These are phyloP conservation scores for Molorchus minor DNA, from an alignment of 2,888 invertebrate genomes.

Conservation along the genomic window DNA sequence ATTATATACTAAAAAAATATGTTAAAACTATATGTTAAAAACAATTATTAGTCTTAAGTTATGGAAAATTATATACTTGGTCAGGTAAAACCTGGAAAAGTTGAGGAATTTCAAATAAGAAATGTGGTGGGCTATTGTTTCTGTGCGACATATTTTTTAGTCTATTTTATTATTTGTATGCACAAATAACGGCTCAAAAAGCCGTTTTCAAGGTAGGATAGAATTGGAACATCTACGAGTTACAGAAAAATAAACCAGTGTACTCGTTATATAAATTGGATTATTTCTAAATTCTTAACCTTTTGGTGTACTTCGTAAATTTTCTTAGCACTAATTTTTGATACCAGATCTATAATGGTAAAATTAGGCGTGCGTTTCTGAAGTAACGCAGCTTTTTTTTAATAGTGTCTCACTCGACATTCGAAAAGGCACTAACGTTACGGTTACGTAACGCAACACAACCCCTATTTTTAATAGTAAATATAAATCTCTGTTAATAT, in stretches of 20 bases:
- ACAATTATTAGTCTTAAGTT: too few species aligned
- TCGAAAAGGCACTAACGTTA: slow-evolving; percentile 64
- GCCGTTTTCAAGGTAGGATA: too few species aligned
- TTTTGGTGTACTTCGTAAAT: slow-evolving; percentile 25
- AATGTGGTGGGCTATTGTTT: too few species aligned
- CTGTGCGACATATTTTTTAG: too few species aligned
- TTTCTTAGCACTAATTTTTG: slow-evolving; percentile 39
- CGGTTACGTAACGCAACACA: slow-evolving; percentile 59
- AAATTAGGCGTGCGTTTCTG: slow-evolving; percentile 34
- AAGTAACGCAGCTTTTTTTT: slow-evolving; percentile 33
- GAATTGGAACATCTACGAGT: too few species aligned
- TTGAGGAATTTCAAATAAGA: too few species aligned
- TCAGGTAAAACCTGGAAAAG: too few species aligned
- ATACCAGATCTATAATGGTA: slow-evolving; percentile 56
- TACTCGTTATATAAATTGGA: slow-evolving; percentile 44
- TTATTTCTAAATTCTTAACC: slow-evolving; percentile 34
- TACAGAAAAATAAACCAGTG: background rate
- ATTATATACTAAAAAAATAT: too few species aligned
- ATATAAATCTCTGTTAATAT: slow-evolving; percentile 61
- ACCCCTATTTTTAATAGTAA: slow-evolving; percentile 63
- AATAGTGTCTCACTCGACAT: slow-evolving; percentile 63
- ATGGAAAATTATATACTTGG: too few species aligned
- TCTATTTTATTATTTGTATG: too few species aligned
- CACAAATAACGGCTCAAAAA: too few species aligned
- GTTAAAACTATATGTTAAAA: too few species aligned